These are phyloP conservation scores for Drosophila nebulosa DNA, from an alignment of 1,140 invertebrate species.

Conservation along the genomic window DNA sequence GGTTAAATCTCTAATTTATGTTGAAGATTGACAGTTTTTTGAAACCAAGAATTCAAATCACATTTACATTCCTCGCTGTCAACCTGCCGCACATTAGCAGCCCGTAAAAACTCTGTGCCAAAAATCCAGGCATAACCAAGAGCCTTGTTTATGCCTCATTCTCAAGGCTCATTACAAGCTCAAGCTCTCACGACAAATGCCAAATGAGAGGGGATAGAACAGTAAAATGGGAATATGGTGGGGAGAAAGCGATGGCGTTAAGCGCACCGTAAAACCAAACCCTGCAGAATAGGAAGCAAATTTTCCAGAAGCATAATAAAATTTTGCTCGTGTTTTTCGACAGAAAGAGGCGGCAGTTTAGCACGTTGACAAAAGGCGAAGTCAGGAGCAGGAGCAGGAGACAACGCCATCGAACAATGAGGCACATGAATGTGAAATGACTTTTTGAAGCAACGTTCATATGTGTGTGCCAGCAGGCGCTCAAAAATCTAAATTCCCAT, in stretches of 20 bases:
- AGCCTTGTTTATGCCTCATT: slow-evolving; percentile 42
- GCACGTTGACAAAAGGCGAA: slow-evolving; percentile 53
- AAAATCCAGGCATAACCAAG: slow-evolving; percentile 29
- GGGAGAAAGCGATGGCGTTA: slow-evolving; percentile 6
- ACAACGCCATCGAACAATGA: slow-evolving; percentile 25
- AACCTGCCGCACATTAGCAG: slow-evolving; percentile 61
- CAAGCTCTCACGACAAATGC: slow-evolving; percentile 54
- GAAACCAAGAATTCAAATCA: slow-evolving; percentile 29
- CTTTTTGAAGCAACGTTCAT: not conserved
- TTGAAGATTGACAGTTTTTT: too few relatives aligned
- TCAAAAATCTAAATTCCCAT: slow-evolving; percentile 53
- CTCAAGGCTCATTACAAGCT: slow-evolving; percentile 55
- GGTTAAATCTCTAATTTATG: too few relatives aligned
- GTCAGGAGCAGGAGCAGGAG: slow-evolving; percentile 3
- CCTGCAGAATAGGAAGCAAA: slow-evolving; percentile 25
- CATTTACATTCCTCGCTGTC: slow-evolving; percentile 7
- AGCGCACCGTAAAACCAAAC: slow-evolving; percentile 35
- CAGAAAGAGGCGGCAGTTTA: slow-evolving; percentile 39
- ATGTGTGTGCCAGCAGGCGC: slow-evolving; percentile 11
- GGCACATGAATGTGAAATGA: slow-evolving; percentile 30
- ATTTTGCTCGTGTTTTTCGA: slow-evolving; percentile 49
- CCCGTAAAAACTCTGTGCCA: slow-evolving; percentile 57
- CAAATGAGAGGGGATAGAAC: slow-evolving; percentile 40
- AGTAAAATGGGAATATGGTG: not conserved
- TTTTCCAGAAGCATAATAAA: slow-evolving; percentile 69